These are phyloP conservation scores for Caenorhabditis uteleia DNA, from an alignment of 2,888 invertebrate species.

Conservation along the genomic window DNA sequence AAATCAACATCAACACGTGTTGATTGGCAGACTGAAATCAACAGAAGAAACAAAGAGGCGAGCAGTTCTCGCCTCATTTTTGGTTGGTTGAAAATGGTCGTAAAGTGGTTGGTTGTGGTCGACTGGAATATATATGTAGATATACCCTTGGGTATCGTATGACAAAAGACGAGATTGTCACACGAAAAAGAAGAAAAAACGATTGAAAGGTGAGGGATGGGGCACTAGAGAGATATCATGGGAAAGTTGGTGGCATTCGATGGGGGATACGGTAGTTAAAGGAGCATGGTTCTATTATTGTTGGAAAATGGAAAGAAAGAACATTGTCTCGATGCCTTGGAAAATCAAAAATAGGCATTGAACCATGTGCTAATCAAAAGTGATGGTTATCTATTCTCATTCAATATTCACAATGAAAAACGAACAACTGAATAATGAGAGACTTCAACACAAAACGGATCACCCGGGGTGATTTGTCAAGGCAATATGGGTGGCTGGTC, in stretches of 20 bases:
- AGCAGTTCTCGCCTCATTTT: conserved; percentile 17
- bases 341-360: neutral
- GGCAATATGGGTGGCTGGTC: conserved; percentile 1
- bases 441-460: too few relatives aligned
- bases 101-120: too few relatives aligned
- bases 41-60: conserved; percentile 18
- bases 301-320: neutral
- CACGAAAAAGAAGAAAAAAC: neutral
- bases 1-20: conserved; percentile 35
- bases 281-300: conserved; percentile 18
- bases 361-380: neutral
- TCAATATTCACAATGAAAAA: too few relatives aligned
- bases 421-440: conserved; percentile 36
- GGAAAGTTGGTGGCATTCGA: too few relatives aligned
- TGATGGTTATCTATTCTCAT: neutral
- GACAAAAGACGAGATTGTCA: neutral
- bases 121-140: too few relatives aligned
- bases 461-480: conserved; percentile 5
- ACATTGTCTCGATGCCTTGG: neutral
- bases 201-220: neutral
- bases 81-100: neutral
- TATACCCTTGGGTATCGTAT: too few relatives aligned
- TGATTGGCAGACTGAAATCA: too few relatives aligned
- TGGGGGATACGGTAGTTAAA: conserved; percentile 4
- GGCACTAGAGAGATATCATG: too few relatives aligned